Evolutionary conservation across 2,113 vertebrate species (phyloP), one percentile per base, ranked within the genome.

Genomic region (Ctenomys sociabilis): DNA sequence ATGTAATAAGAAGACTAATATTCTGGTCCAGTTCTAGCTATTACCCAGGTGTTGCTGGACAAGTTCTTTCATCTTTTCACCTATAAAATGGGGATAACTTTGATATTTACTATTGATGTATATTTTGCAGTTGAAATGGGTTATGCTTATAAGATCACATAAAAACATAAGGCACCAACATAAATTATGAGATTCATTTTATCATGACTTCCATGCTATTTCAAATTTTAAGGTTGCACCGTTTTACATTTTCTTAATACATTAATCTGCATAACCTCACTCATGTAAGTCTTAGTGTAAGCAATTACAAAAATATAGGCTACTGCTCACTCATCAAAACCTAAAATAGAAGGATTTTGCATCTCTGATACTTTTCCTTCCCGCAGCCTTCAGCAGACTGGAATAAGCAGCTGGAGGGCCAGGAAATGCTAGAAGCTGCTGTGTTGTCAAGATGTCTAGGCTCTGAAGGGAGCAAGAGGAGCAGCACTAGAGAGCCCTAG

Each of bases 151-250:
- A 90, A 83, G 91, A 93, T 14, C 84, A 14, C 57, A 95, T 43
- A 37, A 81, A 94, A 95, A 95, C 5, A 28, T 80, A 93, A 95
- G 68, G 70, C 63, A 13, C 72, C 16, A n/a, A 90, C 45, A 90
- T 13, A 89, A 95, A 93, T 82, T 32, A 92, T 90, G n/a, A 95
- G 32, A 90, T 90, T 92, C 28, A 73, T 85, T 94, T 93, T 78
- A 72, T 88, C 83, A 93, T 54, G 75, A 85, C 9, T 28, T 94
- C 49, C 75, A 75, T 57, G 24, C 80, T 95, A 90, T 87, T 93
- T 96, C 57, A 93, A 77, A 77, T 63, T 94, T 94, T 80, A 96
- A 85, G 28, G 72, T 77, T 73, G 45, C 30, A 93, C 78, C 90
- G 82, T 37, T 97, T 92, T 95, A 73, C 1, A 94, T 78, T 87